These are phyloP conservation scores for Poecilia latipinna DNA, from an alignment of 2,113 vertebrate genomes.

Conservation along the genomic window DNA sequence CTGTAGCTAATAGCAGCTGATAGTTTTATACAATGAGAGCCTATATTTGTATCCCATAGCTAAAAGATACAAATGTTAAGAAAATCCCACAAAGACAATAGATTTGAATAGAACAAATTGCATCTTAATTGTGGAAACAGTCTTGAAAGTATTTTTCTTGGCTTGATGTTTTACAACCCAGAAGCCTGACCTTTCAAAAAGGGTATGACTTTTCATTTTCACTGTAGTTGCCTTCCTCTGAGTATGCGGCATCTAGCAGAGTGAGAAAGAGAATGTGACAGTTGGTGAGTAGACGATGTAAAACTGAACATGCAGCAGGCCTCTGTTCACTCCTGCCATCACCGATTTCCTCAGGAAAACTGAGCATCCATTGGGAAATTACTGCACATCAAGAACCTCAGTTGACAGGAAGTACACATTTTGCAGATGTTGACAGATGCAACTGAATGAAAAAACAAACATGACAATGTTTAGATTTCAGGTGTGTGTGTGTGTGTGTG, in stretches of 20 bases:
- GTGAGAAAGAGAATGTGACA: slow-evolving; percentile 33
- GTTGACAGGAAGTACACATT: slow-evolving; percentile 10
- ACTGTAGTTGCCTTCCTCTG: background rate
- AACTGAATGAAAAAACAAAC: background rate
- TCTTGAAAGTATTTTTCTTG: background rate
- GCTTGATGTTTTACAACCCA: background rate
- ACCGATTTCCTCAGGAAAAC: slow-evolving; percentile 41
- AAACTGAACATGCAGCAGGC: slow-evolving; percentile 37
- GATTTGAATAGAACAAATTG: background rate
- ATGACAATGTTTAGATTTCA: background rate
- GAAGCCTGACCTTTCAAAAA: background rate
- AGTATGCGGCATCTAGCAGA: slow-evolving; percentile 34
- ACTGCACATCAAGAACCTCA: background rate
- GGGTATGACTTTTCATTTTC: background rate
- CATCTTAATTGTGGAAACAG: background rate
- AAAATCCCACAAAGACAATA: too few relatives aligned
- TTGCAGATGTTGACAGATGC: slow-evolving; percentile 3
- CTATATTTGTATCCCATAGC: too few relatives aligned
- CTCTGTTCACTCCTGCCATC: slow-evolving; percentile 41
- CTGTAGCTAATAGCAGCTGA: too few relatives aligned
- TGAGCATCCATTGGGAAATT: slow-evolving; percentile 4
- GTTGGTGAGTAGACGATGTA: slow-evolving; percentile 24
- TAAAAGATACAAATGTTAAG: too few relatives aligned
- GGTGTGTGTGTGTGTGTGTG: too few relatives aligned
- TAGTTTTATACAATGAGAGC: too few relatives aligned